These are phyloP conservation scores for Neomonachus schauinslandi DNA, from an alignment of 2,113 vertebrate species.

Conservation along the genomic window DNA sequence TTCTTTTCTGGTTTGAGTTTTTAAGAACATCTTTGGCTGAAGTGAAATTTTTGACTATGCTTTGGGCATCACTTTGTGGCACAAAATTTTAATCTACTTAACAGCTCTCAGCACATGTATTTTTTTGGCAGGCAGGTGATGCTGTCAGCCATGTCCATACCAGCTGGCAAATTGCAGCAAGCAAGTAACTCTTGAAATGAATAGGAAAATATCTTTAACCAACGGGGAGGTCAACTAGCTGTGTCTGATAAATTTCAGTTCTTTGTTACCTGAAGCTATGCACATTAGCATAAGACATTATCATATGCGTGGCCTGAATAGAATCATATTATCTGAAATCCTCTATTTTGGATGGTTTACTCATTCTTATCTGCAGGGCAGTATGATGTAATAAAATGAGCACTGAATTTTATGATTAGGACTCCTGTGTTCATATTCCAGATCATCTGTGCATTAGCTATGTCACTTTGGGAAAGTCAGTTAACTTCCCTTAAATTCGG, in stretches of 20 bases:
- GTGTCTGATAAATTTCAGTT: conserved; percentile 31
- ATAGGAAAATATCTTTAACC: background rate
- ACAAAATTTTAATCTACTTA: conserved; percentile 65
- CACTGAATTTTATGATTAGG: background rate
- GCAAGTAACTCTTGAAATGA: background rate
- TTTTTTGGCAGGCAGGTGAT: conserved; percentile 33
- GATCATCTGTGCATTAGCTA: background rate
- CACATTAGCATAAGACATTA: background rate
- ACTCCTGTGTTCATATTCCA: background rate
- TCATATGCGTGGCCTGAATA: background rate
- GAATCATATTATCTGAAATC: background rate
- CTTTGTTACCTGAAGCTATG: background rate
- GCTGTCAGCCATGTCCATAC: background rate
- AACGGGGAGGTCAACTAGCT: background rate
- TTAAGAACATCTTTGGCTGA: conserved; percentile 18
- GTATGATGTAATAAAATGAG: conserved; percentile 13
- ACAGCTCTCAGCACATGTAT: conserved; percentile 40
- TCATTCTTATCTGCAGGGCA: background rate
- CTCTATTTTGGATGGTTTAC: background rate
- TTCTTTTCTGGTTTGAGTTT: conserved; percentile 30
- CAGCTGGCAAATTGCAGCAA: background rate
- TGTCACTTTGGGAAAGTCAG: background rate
- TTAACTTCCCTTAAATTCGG: background rate
- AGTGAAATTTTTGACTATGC: background rate
- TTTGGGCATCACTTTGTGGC: background rate